phyloP scores from a whole-genome alignment of 1,140 invertebrate genomes.

The Bombus difficillimus region DNA sequence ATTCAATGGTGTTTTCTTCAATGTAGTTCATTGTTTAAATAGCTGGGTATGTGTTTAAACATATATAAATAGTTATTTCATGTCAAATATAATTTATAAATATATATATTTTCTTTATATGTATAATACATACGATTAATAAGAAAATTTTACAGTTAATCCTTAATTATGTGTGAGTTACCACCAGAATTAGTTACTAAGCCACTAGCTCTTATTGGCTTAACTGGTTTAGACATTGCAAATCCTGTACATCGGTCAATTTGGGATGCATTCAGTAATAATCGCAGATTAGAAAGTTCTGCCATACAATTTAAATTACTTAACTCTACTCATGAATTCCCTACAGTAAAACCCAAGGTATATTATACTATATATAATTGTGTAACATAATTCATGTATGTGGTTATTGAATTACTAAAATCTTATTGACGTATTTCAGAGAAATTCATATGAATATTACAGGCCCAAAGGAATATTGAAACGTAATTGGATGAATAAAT shows the following conservation, averaged over 20 bases:
- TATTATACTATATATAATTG: neutral
- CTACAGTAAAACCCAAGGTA: conserved; percentile 93
- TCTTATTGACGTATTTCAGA: conserved; percentile 78
- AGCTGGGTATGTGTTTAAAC: conserved; percentile 15
- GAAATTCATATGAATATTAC: conserved; percentile 97
- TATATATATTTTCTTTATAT: neutral
- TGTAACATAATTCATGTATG: conserved; percentile 13
- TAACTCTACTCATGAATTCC: conserved; percentile 91
- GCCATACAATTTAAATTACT: conserved; percentile 93
- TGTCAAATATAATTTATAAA: neutral
- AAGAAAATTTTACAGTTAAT: conserved; percentile 12
- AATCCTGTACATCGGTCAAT: conserved; percentile 94
- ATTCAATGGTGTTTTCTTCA: conserved; percentile 6
- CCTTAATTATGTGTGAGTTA: conserved; percentile 84
- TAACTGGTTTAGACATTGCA: conserved; percentile 92
- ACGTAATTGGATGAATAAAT: conserved; percentile 97
- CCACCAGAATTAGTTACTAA: conserved; percentile 90
- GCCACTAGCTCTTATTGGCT: conserved; percentile 91
- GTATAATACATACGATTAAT: conserved; percentile 1
- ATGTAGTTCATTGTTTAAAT: conserved; percentile 44
- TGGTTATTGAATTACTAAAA: conserved; percentile 5
- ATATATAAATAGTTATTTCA: neutral
- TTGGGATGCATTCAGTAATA: conserved; percentile 95
- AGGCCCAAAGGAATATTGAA: conserved; percentile 98
- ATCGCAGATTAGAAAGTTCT: conserved; percentile 90